Evolutionary conservation across 2,888 invertebrate genomes (phyloP).

Genomic region (Electrophaes corylata): DNA sequence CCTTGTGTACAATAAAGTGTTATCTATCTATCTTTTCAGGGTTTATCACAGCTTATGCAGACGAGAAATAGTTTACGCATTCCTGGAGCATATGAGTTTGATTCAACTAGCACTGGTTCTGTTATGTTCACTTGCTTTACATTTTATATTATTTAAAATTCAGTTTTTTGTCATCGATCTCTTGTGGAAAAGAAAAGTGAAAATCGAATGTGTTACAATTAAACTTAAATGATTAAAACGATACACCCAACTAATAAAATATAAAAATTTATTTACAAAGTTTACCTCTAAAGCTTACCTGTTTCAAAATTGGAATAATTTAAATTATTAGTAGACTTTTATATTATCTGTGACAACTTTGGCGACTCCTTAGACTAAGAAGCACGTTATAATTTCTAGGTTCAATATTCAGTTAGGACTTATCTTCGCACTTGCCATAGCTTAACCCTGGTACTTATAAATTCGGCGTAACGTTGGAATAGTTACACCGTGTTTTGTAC

Average conservation of each 20-base stretch:
- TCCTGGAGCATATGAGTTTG: slow-evolving; percentile 12
- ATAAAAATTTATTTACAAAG: slow-evolving; percentile 22
- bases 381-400: neutral
- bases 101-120: slow-evolving; percentile 19
- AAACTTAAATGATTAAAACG: neutral
- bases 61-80: slow-evolving; percentile 48
- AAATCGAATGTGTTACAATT: slow-evolving; percentile 1
- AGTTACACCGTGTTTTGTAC: no score
- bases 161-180: slow-evolving; percentile 40
- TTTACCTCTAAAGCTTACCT: slow-evolving; percentile 1
- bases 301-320: slow-evolving; percentile 18
- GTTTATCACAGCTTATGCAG: slow-evolving; percentile 39
- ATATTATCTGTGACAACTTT: neutral
- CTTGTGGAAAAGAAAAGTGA: slow-evolving; percentile 20
- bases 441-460: no score
- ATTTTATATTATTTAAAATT: slow-evolving; percentile 24
- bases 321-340: neutral
- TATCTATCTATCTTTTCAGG: no score
- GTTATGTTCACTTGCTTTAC: neutral
- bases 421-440: no score
- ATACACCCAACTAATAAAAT: slow-evolving; percentile 4
- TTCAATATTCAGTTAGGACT: no score
- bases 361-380: neutral
- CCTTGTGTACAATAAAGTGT: no score
- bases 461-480: no score